phyloP scores from a whole-genome alignment of 2,113 vertebrate genomes.

The Cromileptes altivelis region DNA sequence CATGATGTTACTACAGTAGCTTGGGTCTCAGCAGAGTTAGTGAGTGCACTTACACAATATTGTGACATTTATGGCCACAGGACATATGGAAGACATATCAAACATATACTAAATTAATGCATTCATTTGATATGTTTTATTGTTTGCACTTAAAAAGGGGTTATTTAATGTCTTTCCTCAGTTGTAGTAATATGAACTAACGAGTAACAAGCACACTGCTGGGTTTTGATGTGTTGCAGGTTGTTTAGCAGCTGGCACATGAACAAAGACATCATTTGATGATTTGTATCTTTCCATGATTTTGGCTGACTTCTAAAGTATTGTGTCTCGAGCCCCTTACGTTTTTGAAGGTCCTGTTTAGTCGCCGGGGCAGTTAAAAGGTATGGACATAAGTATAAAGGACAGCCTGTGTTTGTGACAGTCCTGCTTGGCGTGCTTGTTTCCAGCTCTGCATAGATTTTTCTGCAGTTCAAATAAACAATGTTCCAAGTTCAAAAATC shows the following conservation, averaged over 20 bases:
- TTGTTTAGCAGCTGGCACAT: slow-evolving; percentile 8
- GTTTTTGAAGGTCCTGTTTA: slow-evolving; percentile 6
- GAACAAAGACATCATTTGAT: slow-evolving; percentile 19
- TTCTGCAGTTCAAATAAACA: slow-evolving; percentile 3
- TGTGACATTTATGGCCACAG: background rate
- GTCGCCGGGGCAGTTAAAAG: background rate
- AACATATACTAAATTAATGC: background rate
- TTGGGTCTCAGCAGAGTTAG: background rate
- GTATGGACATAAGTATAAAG: background rate
- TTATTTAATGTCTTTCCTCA: background rate
- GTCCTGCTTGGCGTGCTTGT: background rate
- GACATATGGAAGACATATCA: background rate
- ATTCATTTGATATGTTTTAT: background rate
- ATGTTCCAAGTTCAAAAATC: slow-evolving; percentile 7
- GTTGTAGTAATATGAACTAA: background rate
- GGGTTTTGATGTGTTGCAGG: background rate
- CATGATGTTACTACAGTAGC: background rate
- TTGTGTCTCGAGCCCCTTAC: background rate
- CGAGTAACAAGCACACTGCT: background rate
- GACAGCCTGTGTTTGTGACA: background rate
- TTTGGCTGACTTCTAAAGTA: background rate
- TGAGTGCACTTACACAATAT: background rate
- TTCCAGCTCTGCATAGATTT: background rate
- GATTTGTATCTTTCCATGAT: background rate
- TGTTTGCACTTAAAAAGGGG: background rate